Evolutionary conservation across 64 coral and sea anemone species (phyloP).

Genomic region (Anthopleura sola): DNA sequence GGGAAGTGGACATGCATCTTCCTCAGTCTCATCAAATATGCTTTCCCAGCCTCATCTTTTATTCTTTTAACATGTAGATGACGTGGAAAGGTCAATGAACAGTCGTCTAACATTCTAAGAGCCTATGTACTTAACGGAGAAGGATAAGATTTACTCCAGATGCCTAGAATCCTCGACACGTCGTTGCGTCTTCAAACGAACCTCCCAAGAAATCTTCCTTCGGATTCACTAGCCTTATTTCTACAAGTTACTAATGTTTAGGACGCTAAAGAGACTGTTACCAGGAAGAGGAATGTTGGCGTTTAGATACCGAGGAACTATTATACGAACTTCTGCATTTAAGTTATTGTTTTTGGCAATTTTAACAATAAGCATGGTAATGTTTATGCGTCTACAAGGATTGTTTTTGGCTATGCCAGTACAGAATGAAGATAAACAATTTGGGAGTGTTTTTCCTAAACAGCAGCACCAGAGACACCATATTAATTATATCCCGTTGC

Average conservation of each 20-base stretch:
- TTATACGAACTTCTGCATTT: constrained; percentile 27
- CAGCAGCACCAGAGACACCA: neutral
- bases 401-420: constrained; percentile 34
- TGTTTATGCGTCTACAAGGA: constrained; percentile 40
- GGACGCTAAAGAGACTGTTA: constrained; percentile 2
- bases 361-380: constrained; percentile 13
- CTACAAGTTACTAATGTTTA: neutral
- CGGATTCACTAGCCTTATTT: neutral
- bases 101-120: neutral
- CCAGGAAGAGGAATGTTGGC: constrained; percentile 24
- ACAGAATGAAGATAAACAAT: constrained; percentile 5
- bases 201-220: neutral
- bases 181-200: neutral
- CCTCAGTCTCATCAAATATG: neutral
- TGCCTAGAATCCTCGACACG: neutral
- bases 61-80: constrained; percentile 11
- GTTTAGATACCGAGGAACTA: constrained; percentile 18
- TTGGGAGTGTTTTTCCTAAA: neutral
- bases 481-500: constrained; percentile 2
- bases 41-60: neutral
- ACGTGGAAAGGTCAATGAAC: constrained; percentile 24
- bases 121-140: neutral
- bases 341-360: constrained; percentile 20
- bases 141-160: neutral
- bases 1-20: neutral